Conservation (phyloP, 1,140 invertebrate species). For the Phenacoccus solenopsis region DNA sequence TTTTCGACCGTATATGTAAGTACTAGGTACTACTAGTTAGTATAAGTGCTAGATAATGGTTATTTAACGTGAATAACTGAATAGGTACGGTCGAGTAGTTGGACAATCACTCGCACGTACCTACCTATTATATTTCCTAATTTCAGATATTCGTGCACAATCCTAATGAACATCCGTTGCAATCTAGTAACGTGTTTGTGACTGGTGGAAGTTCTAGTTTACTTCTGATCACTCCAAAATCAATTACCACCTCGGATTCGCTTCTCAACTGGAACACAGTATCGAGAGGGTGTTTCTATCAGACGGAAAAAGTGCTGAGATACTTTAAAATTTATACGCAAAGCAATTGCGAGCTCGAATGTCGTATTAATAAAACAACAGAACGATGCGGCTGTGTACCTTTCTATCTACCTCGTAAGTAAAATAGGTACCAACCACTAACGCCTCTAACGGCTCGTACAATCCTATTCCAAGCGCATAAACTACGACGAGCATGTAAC, state of each 20-base stretch:
- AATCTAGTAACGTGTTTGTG: slow-evolving; percentile 8
- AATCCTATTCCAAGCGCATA: too few species aligned
- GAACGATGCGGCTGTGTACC: slow-evolving; percentile 21
- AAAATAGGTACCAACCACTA: too few species aligned
- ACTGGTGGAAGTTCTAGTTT: not conserved
- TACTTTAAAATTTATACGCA: slow-evolving; percentile 42
- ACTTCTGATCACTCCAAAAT: not conserved
- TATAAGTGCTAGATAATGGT: too few species aligned
- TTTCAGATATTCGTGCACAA: slow-evolving; percentile 23
- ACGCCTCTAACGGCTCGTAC: too few species aligned
- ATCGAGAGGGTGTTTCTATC: slow-evolving; percentile 41
- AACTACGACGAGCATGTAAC: too few species aligned
- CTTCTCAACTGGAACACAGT: slow-evolving; percentile 21
- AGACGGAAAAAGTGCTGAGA: slow-evolving; percentile 42
- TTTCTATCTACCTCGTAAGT: slow-evolving; percentile 24
- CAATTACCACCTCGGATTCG: not conserved
- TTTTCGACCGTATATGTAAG: too few species aligned
- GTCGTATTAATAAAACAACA: slow-evolving; percentile 30
- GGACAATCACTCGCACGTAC: not conserved
- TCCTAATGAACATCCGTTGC: slow-evolving; percentile 20
- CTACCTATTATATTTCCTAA: not conserved
- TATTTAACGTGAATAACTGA: too few species aligned
- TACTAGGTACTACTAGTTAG: too few species aligned
- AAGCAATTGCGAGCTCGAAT: slow-evolving; percentile 35
- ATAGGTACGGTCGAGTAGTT: too few species aligned